Conservation (phyloP, 2,888 invertebrate genomes). For the Seira sanloemensis region DNA sequence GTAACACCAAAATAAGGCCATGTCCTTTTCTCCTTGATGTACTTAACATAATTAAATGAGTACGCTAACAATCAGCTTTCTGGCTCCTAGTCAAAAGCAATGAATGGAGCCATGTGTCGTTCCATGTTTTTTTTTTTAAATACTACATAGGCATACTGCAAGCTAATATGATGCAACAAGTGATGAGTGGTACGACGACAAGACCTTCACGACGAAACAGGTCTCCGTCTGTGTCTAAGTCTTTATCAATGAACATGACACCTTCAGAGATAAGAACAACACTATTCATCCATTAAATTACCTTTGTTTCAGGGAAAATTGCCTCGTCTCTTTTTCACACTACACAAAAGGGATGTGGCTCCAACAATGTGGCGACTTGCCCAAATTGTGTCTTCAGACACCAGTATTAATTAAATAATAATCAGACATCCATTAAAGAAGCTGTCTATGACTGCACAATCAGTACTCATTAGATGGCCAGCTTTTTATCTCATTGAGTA, state of each 20-base stretch:
- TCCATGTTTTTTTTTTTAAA: not conserved
- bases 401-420: conserved; percentile 39
- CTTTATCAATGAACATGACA: conserved; percentile 38
- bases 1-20: not conserved
- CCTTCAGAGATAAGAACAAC: conserved; percentile 29
- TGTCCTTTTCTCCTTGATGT: not conserved
- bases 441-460: conserved; percentile 4
- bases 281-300: conserved; percentile 43
- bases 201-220: not conserved
- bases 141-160: not conserved
- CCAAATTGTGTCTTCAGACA: no score
- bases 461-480: not conserved
- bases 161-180: not conserved
- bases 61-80: no score
- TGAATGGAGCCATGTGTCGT: conserved; percentile 21
- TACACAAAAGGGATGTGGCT: conserved; percentile 11
- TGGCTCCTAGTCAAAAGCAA: no score
- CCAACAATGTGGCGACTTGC: conserved; percentile 4
- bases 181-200: not conserved
- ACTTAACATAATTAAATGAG: no score
- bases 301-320: conserved; percentile 9
- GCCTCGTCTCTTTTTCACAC: not conserved
- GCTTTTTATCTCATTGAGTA: conserved; percentile 5
- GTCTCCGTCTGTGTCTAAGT: conserved; percentile 23
- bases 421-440: conserved; percentile 16